These are phyloP conservation scores for Myrmecobius fasciatus DNA, from an alignment of 2,113 vertebrate genomes.

Conservation along the genomic window DNA sequence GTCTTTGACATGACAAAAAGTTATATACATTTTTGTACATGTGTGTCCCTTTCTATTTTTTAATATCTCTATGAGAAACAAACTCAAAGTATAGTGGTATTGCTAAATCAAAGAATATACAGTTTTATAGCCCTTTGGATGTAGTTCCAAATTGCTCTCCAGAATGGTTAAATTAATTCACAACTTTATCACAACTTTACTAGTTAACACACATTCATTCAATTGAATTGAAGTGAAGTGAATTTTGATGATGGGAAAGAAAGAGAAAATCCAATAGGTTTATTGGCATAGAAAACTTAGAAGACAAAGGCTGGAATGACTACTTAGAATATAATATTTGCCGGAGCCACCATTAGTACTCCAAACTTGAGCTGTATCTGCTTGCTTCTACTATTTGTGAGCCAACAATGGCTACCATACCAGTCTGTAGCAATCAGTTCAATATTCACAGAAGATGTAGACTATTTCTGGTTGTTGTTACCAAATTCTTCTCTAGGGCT, in stretches of 20 bases:
- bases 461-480: background rate
- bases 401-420: background rate
- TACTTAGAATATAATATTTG: background rate
- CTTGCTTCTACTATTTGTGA: background rate
- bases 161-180: too few species aligned
- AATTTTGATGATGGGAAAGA: background rate
- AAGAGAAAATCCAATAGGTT: background rate
- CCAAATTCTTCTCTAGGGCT: background rate
- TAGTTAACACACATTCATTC: background rate
- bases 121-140: too few species aligned
- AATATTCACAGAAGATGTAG: background rate
- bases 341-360: background rate
- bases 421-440: background rate
- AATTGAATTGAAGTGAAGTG: background rate
- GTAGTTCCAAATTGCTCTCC: too few species aligned
- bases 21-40: too few species aligned
- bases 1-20: too few species aligned
- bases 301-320: background rate
- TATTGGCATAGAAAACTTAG: background rate
- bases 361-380: background rate
- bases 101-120: too few species aligned
- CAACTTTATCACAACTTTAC: background rate
- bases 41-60: too few species aligned
- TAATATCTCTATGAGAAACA: too few species aligned
- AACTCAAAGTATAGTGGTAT: too few species aligned